phyloP scores from a whole-genome alignment of 92 coral and sea anemone genomes.

The Epizoanthus ramosus region DNA sequence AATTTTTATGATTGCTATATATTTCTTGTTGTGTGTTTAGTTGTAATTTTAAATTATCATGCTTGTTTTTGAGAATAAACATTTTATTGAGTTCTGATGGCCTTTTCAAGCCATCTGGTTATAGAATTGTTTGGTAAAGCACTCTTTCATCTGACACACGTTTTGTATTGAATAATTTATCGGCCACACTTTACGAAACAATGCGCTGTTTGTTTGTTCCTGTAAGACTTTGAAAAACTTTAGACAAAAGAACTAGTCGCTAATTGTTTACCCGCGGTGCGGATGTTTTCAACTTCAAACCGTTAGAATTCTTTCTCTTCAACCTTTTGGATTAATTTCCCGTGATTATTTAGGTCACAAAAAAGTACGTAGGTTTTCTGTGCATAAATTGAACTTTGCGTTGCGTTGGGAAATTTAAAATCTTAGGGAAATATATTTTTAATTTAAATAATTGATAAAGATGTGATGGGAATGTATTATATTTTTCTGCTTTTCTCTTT shows the following conservation, averaged over 20 bases:
- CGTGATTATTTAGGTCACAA: slow-evolving; percentile 1
- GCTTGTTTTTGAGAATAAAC: slow-evolving; percentile 30
- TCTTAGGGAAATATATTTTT: slow-evolving; percentile 11
- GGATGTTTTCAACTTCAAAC: slow-evolving; percentile 37
- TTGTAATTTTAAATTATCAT: neutral
- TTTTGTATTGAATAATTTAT: slow-evolving; percentile 47
- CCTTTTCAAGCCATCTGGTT: slow-evolving; percentile 43
- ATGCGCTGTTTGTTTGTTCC: slow-evolving; percentile 37
- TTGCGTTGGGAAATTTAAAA: neutral
- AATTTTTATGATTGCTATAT: neutral
- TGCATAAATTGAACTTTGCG: too few species aligned
- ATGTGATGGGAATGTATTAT: slow-evolving; percentile 44
- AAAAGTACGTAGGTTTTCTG: neutral
- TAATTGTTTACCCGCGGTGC: slow-evolving; percentile 46
- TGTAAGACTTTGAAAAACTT: slow-evolving; percentile 47
- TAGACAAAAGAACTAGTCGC: slow-evolving; percentile 33
- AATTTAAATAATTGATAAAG: slow-evolving; percentile 41
- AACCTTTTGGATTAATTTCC: neutral
- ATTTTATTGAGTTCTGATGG: slow-evolving; percentile 40
- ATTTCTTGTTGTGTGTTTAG: neutral
- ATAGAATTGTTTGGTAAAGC: slow-evolving; percentile 43
- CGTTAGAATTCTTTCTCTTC: slow-evolving; percentile 12
- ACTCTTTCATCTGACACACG: slow-evolving; percentile 38
- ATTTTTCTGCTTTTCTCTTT: slow-evolving; percentile 19
- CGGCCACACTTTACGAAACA: slow-evolving; percentile 43